Conservation (phyloP, 2,888 invertebrate genomes). For the Eristalinus aeneus region DNA sequence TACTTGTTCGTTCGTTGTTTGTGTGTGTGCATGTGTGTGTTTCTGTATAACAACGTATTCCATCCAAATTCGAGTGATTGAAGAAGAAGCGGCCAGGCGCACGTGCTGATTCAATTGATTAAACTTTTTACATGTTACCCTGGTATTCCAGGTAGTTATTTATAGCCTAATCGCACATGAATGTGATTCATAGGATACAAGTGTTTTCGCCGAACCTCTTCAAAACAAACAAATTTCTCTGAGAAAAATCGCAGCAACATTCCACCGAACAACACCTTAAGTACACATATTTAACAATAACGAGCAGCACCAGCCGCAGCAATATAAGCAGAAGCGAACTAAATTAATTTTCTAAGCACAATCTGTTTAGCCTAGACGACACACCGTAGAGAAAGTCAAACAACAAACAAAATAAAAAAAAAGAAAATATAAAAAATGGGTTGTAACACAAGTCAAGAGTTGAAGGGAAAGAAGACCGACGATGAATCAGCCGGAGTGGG, state of each 20-base stretch:
- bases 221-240: constrained; percentile 24
- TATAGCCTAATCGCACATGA: constrained; percentile 41
- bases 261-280: background rate
- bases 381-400: background rate
- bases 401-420: background rate
- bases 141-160: constrained; percentile 49
- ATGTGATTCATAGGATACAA: constrained; percentile 53
- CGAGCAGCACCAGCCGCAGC: background rate
- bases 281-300: background rate
- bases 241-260: background rate
- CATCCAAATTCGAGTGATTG: constrained; percentile 48
- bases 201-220: constrained; percentile 16
- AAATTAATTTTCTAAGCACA: background rate
- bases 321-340: background rate
- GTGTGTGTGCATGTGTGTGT: background rate
- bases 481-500: constrained; percentile 73
- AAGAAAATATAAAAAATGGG: constrained; percentile 79
- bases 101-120: constrained; percentile 75
- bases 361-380: constrained; percentile 6
- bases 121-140: constrained; percentile 74
- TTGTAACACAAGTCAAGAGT: constrained; percentile 84
- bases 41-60: constrained; percentile 10
- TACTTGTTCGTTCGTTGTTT: constrained; percentile 17
- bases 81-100: constrained; percentile 54
- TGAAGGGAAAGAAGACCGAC: constrained; percentile 78